phyloP scores from a whole-genome alignment of 2,113 vertebrate genomes.

The Petrocephalus zakoni region DNA sequence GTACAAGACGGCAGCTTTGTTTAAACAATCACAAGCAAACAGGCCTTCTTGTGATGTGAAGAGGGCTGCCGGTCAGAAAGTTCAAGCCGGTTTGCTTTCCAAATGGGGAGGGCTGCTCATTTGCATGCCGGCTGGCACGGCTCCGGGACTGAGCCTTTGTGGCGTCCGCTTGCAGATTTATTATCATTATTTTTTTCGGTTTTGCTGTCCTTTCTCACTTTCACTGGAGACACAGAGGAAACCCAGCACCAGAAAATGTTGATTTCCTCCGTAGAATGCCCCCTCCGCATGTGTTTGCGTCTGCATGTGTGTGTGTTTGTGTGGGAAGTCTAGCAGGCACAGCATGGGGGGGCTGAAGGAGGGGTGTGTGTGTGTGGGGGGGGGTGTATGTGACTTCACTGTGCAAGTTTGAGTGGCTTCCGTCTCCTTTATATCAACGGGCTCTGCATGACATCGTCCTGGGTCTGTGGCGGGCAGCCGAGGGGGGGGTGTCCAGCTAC shows the following conservation, averaged over 20 bases:
- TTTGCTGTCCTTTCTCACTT: conserved; percentile 15
- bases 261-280: conserved; percentile 47
- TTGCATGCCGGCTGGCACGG: conserved; percentile 53
- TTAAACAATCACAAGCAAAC: conserved; percentile 14
- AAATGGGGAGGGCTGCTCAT: conserved; percentile 33
- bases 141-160: conserved; percentile 30
- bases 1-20: neutral
- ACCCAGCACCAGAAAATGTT: conserved; percentile 59
- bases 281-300: conserved; percentile 38
- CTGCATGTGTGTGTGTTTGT: conserved; percentile 26
- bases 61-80: neutral
- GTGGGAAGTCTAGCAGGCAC: neutral
- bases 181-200: neutral
- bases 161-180: neutral
- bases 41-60: neutral
- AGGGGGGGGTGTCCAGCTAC: no score
- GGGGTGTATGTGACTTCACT: conserved; percentile 57
- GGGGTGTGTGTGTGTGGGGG: neutral
- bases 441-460: conserved; percentile 81
- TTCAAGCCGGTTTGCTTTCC: conserved; percentile 17
- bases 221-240: conserved; percentile 42
- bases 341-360: neutral
- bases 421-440: conserved; percentile 69
- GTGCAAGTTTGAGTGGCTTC: conserved; percentile 63
- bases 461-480: conserved; percentile 68